These are phyloP conservation scores for Apteryx owenii DNA, from an alignment of 2,113 vertebrate species.

Conservation along the genomic window DNA sequence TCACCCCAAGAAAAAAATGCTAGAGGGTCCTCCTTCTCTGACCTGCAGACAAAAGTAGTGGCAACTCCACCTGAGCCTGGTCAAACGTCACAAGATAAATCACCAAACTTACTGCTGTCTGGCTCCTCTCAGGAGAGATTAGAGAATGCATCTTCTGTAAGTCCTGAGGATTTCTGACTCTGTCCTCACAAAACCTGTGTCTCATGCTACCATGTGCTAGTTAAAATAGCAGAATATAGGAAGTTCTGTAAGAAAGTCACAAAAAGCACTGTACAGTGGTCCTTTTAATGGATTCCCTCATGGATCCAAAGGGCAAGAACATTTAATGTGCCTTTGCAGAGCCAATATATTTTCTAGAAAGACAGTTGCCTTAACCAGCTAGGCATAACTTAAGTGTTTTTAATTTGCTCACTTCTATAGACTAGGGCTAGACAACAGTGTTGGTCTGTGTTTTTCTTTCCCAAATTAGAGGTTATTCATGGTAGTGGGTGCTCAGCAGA, in stretches of 20 bases:
- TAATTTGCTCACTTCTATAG: neutral
- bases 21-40: neutral
- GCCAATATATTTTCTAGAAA: neutral
- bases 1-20: neutral
- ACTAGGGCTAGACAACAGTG: neutral
- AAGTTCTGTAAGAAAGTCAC: neutral
- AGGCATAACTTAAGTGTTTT: neutral
- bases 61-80: neutral
- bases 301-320: neutral
- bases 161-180: neutral
- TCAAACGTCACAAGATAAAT: neutral
- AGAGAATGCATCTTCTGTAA: slow-evolving; percentile 10
- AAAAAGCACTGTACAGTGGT: neutral
- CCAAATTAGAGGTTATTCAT: neutral
- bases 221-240: neutral
- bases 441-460: neutral
- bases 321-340: neutral
- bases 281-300: neutral
- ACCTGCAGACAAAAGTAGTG: neutral
- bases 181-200: neutral
- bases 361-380: neutral
- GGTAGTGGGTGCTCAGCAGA: neutral
- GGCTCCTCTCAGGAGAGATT: neutral
- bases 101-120: neutral
- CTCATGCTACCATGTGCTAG: neutral